These are phyloP conservation scores for Meandrina meandrites DNA, from an alignment of 92 coral and sea anemone genomes.

Conservation along the genomic window DNA sequence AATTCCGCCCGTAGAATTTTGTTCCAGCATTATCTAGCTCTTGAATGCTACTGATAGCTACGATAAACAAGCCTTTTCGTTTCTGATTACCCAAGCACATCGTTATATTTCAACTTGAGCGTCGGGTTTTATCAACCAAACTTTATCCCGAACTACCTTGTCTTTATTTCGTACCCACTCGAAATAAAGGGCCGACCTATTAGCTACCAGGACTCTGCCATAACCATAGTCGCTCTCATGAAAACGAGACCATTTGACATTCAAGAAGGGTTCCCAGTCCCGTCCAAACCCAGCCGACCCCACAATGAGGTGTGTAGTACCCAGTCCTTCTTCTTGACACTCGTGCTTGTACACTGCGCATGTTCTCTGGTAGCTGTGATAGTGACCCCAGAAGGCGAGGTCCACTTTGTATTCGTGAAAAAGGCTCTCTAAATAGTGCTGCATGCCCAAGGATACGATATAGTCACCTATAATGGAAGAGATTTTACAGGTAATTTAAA, in stretches of 20 bases:
- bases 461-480: constrained; percentile 49
- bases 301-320: constrained; percentile 56
- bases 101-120: background rate
- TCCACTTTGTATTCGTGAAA: constrained; percentile 59
- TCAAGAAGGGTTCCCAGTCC: constrained; percentile 23
- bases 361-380: constrained; percentile 67
- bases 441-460: constrained; percentile 67
- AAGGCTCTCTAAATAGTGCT: constrained; percentile 51
- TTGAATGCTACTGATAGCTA: too few relatives aligned
- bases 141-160: constrained; percentile 39
- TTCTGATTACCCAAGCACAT: background rate
- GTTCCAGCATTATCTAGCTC: too few relatives aligned
- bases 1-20: too few relatives aligned
- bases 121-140: constrained; percentile 43
- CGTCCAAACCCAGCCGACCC: constrained; percentile 48
- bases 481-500: background rate
- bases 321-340: constrained; percentile 47
- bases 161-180: constrained; percentile 58
- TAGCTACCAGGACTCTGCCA: constrained; percentile 52
- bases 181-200: constrained; percentile 47
- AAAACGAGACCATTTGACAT: constrained; percentile 45
- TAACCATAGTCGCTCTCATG: constrained; percentile 43
- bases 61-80: background rate
- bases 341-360: constrained; percentile 52
- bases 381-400: constrained; percentile 68